phyloP scores from a whole-genome alignment of 2,113 vertebrate genomes.

The Nycticryphes semicollaris region DNA sequence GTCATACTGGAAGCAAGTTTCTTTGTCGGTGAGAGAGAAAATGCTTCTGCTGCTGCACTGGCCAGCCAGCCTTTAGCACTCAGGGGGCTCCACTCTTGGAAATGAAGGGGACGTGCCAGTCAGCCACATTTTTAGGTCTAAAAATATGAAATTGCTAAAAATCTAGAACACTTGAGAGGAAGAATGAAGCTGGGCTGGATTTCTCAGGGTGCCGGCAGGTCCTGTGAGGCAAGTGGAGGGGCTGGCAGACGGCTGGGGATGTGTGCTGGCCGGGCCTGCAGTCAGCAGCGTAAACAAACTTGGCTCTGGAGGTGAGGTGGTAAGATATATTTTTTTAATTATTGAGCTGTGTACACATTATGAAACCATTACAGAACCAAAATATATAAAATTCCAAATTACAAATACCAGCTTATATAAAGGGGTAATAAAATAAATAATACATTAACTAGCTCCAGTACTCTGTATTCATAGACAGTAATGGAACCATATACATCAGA shows the following conservation, averaged over 20 bases:
- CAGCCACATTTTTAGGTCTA: background rate
- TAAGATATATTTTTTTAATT: slow-evolving; percentile 69
- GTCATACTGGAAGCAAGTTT: background rate
- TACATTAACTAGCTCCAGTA: slow-evolving; percentile 64
- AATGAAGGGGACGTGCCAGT: accelerated
- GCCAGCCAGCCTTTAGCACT: background rate
- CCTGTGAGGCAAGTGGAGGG: background rate
- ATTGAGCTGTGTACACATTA: slow-evolving; percentile 72
- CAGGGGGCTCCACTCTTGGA: background rate
- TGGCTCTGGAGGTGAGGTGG: slow-evolving; percentile 37
- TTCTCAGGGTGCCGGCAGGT: background rate
- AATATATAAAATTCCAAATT: slow-evolving; percentile 64
- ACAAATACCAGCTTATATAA: slow-evolving; percentile 67
- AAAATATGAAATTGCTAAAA: background rate
- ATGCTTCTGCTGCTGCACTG: background rate
- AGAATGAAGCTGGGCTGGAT: background rate
- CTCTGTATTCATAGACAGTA: slow-evolving; percentile 37
- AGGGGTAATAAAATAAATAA: slow-evolving; percentile 78
- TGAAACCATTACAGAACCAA: slow-evolving; percentile 68
- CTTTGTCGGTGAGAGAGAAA: background rate
- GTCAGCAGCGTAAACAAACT: slow-evolving; percentile 21
- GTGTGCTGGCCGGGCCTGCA: accelerated
- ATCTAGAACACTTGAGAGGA: background rate
- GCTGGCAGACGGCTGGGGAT: background rate
- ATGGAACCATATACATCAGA: slow-evolving; percentile 52